A percentile compares a stretch with the other conserved stretches of the same genome.
Evolutionary conservation across 2,888 invertebrate species (phyloP).

Genomic region (Rugalucina vietnamica): DNA sequence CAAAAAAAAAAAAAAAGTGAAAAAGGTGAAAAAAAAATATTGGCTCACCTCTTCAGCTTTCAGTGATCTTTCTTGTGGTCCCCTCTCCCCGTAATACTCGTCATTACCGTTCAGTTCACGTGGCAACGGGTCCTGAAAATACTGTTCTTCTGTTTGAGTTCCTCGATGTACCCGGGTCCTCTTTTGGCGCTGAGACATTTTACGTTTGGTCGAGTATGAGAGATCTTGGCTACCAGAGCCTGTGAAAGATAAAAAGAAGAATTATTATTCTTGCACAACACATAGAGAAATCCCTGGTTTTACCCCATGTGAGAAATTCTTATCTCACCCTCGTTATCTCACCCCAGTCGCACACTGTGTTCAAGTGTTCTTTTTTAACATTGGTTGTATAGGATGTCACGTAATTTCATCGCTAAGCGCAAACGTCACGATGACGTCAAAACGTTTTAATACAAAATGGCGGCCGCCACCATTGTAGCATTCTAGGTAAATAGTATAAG

Average conservation of each 20-base stretch:
- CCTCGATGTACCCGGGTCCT: slow-evolving; percentile 71
- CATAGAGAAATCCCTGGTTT: too few species aligned
- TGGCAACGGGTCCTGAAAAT: slow-evolving; percentile 67
- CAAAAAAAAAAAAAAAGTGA: neutral
- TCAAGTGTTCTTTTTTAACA: too few species aligned
- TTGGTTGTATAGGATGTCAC: too few species aligned
- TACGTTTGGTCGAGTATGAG: slow-evolving; percentile 80
- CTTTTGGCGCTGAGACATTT: slow-evolving; percentile 81
- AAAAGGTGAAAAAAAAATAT: neutral
- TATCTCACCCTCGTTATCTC: too few species aligned
- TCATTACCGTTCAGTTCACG: slow-evolving; percentile 70
- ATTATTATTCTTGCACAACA: neutral
- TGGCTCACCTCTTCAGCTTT: slow-evolving; percentile 80
- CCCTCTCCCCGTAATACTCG: slow-evolving; percentile 76
- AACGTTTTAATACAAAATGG: too few species aligned
- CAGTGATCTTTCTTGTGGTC: slow-evolving; percentile 78
- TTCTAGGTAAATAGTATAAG: too few species aligned
- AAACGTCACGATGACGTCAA: too few species aligned
- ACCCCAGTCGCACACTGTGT: too few species aligned
- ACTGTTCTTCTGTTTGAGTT: slow-evolving; percentile 78
- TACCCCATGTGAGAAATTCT: too few species aligned
- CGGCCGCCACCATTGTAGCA: too few species aligned
- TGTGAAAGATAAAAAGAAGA: slow-evolving; percentile 9
- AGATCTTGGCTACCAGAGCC: slow-evolving; percentile 74
- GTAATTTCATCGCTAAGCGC: too few species aligned